phyloP scores from a whole-genome alignment of 2,888 invertebrate genomes.

The Branchipolynoe longqiensis region DNA sequence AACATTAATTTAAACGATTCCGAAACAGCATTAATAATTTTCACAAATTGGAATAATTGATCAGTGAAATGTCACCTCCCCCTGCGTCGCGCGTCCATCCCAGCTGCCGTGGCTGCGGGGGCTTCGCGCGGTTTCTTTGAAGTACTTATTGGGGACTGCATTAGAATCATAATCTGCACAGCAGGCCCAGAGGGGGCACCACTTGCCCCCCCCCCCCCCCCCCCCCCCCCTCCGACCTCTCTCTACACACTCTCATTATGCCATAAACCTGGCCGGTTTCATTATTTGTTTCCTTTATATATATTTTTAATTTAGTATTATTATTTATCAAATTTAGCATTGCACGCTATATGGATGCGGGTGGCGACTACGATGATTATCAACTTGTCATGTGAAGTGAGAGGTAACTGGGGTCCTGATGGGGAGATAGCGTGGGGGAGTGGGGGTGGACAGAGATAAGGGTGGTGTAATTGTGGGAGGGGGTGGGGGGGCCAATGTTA shows the following conservation, averaged over 20 bases:
- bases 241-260: background rate
- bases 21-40: too few relatives aligned
- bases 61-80: too few relatives aligned
- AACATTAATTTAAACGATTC: too few relatives aligned
- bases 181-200: constrained; percentile 17
- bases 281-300: background rate
- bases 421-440: too few relatives aligned
- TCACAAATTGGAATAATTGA: too few relatives aligned
- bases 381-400: too few relatives aligned
- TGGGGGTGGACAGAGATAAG: too few relatives aligned
- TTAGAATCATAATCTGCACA: constrained; percentile 40
- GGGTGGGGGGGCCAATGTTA: too few relatives aligned
- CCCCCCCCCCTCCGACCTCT: background rate
- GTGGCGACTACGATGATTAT: too few relatives aligned
- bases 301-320: background rate
- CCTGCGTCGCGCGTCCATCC: background rate
- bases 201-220: constrained; percentile 9
- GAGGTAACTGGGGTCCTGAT: too few relatives aligned
- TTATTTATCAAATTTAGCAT: background rate
- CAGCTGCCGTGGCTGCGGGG: constrained; percentile 24
- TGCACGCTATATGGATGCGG: background rate
- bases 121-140: constrained; percentile 13
- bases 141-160: constrained; percentile 3
- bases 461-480: too few relatives aligned
- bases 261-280: background rate